phyloP scores from a whole-genome alignment of 2,888 invertebrate species.

The Scaptodrosophila latifasciaeformis region DNA sequence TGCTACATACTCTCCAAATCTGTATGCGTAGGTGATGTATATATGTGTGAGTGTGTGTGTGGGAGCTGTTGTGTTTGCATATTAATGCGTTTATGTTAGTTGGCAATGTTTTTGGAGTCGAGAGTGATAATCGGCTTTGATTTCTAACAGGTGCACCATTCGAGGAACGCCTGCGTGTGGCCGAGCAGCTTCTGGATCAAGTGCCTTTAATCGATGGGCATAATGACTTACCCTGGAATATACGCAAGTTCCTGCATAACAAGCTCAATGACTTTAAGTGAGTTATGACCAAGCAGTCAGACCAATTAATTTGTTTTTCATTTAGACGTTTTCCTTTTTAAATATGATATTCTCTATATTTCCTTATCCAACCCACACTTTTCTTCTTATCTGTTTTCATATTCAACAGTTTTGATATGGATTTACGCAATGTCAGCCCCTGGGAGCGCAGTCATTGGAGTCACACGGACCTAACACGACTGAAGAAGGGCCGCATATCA shows the following conservation, averaged over 20 bases:
- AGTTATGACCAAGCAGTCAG: conserved; percentile 53
- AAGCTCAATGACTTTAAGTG: conserved; percentile 88
- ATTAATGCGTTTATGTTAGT: conserved; percentile 49
- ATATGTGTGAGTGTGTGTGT: conserved; percentile 19
- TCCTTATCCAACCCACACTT: conserved; percentile 2
- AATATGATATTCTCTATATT: conserved; percentile 15
- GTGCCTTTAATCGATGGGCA: conserved; percentile 89
- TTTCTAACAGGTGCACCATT: conserved; percentile 79
- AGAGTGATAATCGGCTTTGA: not conserved
- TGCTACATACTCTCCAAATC: not conserved
- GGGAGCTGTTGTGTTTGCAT: conserved; percentile 11
- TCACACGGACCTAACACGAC: conserved; percentile 85
- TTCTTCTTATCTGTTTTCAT: not conserved
- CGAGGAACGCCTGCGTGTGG: conserved; percentile 84
- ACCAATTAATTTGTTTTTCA: conserved; percentile 18
- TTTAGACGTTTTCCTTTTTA: conserved; percentile 4
- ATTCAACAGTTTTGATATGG: conserved; percentile 79
- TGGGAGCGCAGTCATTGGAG: conserved; percentile 86
- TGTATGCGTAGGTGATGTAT: not conserved
- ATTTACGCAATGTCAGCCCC: conserved; percentile 81
- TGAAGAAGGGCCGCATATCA: conserved; percentile 84
- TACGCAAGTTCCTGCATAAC: conserved; percentile 91
- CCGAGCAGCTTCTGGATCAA: conserved; percentile 83
- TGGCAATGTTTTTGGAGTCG: conserved; percentile 26
- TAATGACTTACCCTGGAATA: conserved; percentile 94